Percentiles rank a stretch among this genome's conserved stretches.
Conservation (phyloP, 2,113 vertebrate genomes). For the Halcyon senegalensis region DNA sequence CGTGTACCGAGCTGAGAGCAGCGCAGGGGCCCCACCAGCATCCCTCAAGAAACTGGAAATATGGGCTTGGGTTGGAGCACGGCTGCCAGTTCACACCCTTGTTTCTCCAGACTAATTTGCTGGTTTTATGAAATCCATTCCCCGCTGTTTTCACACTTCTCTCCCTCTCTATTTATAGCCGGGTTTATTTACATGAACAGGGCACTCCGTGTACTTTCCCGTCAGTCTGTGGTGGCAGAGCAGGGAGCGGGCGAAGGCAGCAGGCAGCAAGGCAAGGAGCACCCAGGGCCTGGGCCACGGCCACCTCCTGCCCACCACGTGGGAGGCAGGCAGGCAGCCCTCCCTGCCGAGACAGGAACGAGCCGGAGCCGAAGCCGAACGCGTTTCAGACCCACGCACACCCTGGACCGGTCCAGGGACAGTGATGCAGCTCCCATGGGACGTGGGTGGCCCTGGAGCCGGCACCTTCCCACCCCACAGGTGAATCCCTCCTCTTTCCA, state of each 20-base stretch:
- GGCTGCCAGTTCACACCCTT: slow-evolving; percentile 61
- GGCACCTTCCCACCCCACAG: background rate
- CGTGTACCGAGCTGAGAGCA: rapidly evolving
- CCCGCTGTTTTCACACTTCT: slow-evolving; percentile 71
- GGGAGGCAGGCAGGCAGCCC: background rate
- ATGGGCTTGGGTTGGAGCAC: background rate
- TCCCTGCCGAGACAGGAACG: rapidly evolving
- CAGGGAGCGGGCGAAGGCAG: background rate
- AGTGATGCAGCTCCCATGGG: rapidly evolving
- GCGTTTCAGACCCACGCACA: rapidly evolving
- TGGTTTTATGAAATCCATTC: slow-evolving; percentile 61
- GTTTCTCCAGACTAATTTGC: slow-evolving; percentile 68
- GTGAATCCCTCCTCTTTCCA: background rate
- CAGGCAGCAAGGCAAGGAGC: background rate
- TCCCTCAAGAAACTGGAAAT: slow-evolving; percentile 14
- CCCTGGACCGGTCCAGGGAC: background rate
- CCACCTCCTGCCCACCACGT: background rate
- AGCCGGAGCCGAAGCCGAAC: rapidly evolving
- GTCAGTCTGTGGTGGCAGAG: slow-evolving; percentile 10
- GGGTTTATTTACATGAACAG: slow-evolving; percentile 49
- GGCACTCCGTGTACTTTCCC: slow-evolving; percentile 46
- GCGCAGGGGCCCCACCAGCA: background rate
- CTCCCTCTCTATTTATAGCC: slow-evolving; percentile 71
- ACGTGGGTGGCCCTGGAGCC: background rate
- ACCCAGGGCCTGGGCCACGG: background rate